Base-by-base conservation (phyloP, 2,113 vertebrate species). In the Agelaius phoeniceus region DNA sequence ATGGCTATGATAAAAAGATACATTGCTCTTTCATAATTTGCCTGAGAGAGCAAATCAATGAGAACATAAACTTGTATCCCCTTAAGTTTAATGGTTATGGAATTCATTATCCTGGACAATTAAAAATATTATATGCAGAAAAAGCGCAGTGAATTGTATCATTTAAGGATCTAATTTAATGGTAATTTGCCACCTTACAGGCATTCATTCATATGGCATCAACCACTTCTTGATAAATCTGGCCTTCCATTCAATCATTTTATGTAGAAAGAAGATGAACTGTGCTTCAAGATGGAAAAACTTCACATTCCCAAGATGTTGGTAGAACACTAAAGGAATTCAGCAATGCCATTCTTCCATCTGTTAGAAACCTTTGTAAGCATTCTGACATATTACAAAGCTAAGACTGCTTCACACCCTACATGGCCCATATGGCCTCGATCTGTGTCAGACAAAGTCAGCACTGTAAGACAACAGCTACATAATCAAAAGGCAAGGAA, bases 91-190 rank as follows among this genome's bases (percentile, higher is more conserved):
- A 74, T 71, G 35, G 11, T 84, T 77, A 83, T 48, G 37, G 26
- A 86, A 88, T 86, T 78, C 22, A 78, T 93, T 83, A 84, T 69
- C 61, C n/a, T 81, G 66, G 62, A 83, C 66, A 96, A 89, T 71
- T 83, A 94, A 83, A 95, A 92, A 76, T 39, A 69, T 1, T 77
- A 71, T n/a, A 90, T 39, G 68, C 22, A 55, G 61, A 71, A 88
- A 74, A 89, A 77, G 26, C 28, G 18, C 28, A 91, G 71, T 20
- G 76, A 87, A 49, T 76, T 24, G n/a, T 48, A 58, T 44, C 28
- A 67, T 51, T 31, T 72, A 80, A 89, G 51, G n/a, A 63, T 58
- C 54, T 77, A 49, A 88, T 83, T 59, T 67, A 93, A 92, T 52
- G 41, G 61, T 15, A 59, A 41, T 68, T 93, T 86, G 30, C 51